Evolutionary conservation across 2,888 invertebrate genomes (phyloP).

Genomic region (Morpho achilles): DNA sequence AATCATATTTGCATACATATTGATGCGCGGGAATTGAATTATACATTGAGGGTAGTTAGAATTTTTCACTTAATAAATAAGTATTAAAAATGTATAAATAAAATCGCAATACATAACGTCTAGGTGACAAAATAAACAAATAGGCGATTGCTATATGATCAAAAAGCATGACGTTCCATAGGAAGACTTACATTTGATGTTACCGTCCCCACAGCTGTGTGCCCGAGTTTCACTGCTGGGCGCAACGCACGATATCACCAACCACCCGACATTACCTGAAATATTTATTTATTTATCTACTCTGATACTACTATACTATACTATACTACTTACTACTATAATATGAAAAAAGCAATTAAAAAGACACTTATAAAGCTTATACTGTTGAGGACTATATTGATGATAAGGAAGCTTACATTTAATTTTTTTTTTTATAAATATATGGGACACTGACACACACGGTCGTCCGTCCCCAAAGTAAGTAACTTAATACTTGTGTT

Average conservation of each 20-base stretch:
- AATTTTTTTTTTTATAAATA: no score
- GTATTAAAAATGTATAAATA: conserved; percentile 10
- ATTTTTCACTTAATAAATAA: conserved; percentile 8
- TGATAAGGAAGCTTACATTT: no score
- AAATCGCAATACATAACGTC: conserved; percentile 10
- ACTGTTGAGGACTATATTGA: no score
- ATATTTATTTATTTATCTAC: background rate
- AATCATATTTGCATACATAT: conserved; percentile 8
- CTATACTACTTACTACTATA: no score
- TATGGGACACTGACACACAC: no score
- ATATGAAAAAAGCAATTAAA: no score
- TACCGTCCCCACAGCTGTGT: conserved; percentile 16
- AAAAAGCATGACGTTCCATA: conserved; percentile 24
- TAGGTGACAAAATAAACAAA: conserved; percentile 17
- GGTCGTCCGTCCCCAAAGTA: no score
- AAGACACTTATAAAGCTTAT: no score
- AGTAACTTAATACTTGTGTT: no score
- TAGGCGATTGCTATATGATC: conserved; percentile 18
- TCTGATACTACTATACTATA: no score
- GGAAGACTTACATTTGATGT: conserved; percentile 30
- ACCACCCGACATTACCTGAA: conserved; percentile 18
- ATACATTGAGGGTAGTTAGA: conserved; percentile 18
- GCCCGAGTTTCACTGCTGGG: conserved; percentile 12
- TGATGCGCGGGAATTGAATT: conserved; percentile 1
- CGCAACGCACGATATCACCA: conserved; percentile 15